Evolutionary conservation across 2,888 invertebrate genomes (phyloP), one percentile per base, ranked within the genome.

Genomic region (Cheilosia variabilis): DNA sequence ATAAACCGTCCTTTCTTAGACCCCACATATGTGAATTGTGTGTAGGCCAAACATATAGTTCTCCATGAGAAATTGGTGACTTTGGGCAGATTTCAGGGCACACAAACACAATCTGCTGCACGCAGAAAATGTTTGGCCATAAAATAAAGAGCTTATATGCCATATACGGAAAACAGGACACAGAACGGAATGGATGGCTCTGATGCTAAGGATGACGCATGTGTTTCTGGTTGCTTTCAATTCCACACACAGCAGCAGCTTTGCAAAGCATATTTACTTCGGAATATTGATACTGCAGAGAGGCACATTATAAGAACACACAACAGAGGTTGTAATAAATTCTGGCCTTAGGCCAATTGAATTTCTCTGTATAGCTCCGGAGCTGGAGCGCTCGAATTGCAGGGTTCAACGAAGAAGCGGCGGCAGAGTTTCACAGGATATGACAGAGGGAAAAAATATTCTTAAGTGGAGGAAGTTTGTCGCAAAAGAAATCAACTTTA

Each of bases 101-200:
- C 55, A 60, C 50, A 41, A 58, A 75, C 68, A 84, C 75, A 80
- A 80, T 80, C 80, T 84, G 79, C 73, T 57, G 50, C 65, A 75
- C 80, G 75, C 84, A 83, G 79, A 19, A 24, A 73, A 43, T 62
- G 43, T 55, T 79, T n/a, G 68, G 50, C 60, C 84, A 79, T 75
- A 80, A 75, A 66, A 84, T 84, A 84, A 80, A 75, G 60, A 75
- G 80, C 84, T 84, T 84, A 84, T 71, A 63, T 58, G 71, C 55
- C 55, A 77, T 76, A 65, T 10, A 24, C 17, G 15, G n/a, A 15
- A 45, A 2, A 45, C 6, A n/a, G 43, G n/a, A 45, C 15, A n/a
- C 15, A 43, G 13, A 31, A 43, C 31, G 52, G 63, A 45, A 43
- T 22, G 45, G 17, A 34, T 62, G 10, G 9, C 19, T 31, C 31